Evolutionary conservation across 2,113 vertebrate genomes (phyloP).

Genomic region (Prochilodus magdalenae): DNA sequence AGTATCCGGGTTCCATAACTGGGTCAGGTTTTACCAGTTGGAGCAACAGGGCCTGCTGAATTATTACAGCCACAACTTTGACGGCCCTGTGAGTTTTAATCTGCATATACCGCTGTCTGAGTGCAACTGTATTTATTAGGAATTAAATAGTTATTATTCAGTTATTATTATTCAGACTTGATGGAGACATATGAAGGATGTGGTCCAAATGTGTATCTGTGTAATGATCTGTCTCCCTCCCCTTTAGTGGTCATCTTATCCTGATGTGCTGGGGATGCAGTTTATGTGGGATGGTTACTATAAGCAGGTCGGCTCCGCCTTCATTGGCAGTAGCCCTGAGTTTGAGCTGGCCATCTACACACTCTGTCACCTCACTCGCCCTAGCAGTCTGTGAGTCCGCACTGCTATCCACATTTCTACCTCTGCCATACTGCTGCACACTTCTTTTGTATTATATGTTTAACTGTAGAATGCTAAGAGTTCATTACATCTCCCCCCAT

Average conservation of each 20-base stretch:
- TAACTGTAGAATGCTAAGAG: neutral
- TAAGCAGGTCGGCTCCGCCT: slow-evolving; percentile 88
- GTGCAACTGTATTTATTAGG: neutral
- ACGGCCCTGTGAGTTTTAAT: slow-evolving; percentile 84
- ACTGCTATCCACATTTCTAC: neutral
- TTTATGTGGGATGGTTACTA: slow-evolving; percentile 91
- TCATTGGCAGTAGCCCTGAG: slow-evolving; percentile 93
- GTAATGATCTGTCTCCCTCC: neutral
- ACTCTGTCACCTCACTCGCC: slow-evolving; percentile 89
- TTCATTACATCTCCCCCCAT: slow-evolving; percentile 3
- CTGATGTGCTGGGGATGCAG: slow-evolving; percentile 90
- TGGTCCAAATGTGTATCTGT: no score
- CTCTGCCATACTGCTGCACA: neutral
- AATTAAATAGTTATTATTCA: no score
- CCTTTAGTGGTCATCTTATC: slow-evolving; percentile 85
- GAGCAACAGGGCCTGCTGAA: slow-evolving; percentile 85
- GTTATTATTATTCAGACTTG: no score
- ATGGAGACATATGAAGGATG: no score
- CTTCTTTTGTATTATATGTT: neutral
- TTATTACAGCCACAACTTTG: slow-evolving; percentile 91
- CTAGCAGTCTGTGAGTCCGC: slow-evolving; percentile 84
- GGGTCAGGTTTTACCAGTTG: slow-evolving; percentile 91
- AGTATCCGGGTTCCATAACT: slow-evolving; percentile 96
- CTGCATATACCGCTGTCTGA: neutral
- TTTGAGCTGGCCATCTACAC: slow-evolving; percentile 91